Evolutionary conservation across 2,113 vertebrate genomes (phyloP), one percentile per base, ranked within the genome.

Genomic region (Percina caprodes): DNA sequence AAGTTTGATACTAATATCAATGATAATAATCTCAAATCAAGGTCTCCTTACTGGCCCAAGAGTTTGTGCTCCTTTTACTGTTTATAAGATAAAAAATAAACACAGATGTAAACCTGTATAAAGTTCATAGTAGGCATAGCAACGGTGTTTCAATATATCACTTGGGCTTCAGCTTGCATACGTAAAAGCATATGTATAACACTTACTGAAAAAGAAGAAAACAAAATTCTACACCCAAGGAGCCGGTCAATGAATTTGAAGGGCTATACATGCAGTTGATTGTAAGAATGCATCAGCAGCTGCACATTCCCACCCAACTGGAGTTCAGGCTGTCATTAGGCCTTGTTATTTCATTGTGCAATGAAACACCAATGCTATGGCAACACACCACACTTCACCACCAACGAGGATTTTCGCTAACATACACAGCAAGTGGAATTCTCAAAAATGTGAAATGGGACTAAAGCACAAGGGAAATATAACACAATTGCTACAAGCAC

Each of bases 381-480:
- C 86, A 86, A 80, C 80, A 89, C 75, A 83, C 80, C 80, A 80
- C 68, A 87, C 73, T 88, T 74, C 74, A 88, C 52, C 83, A 87
- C 79, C 80, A 76, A 76, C 52, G 54, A 88, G 81, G 66, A 85
- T 88, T 83, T 72, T 88, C 80, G 69, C 65, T 70, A 80, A 62
- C 82, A 74, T 75, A 84, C 82, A 75, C 71, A 82, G 77, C 14
- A 12, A 83, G 69, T 69, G 24, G 67, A 69, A 79, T 87, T 91
- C 80, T 79, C 62, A 79, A 92, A 91, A 91, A 92, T 87, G 80
- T 89, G 86, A 91, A 92, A 89, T 87, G 68, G 85, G 89, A 74
- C 87, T 87, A 90, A 93, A 89, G 87, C 92, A 93, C 92, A 81
- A 80, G 91, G 91, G 91, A 91, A 92, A 93, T 94, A 90, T 77